Base-by-base conservation (phyloP, 2,797 vertebrate genomes). In the Calcarius lapponicus region DNA sequence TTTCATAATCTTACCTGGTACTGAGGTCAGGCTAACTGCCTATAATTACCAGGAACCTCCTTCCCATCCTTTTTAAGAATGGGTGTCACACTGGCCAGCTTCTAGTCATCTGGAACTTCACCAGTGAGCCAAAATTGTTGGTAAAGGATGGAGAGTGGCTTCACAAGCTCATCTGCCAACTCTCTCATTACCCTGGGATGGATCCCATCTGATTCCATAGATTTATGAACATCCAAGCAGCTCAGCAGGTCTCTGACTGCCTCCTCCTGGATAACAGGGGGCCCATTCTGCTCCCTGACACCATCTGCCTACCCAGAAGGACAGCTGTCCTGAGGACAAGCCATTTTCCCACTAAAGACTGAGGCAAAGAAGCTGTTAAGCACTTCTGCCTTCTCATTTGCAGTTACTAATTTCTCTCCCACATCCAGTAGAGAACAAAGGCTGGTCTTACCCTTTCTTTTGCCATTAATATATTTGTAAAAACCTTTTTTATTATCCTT, bases 161-260 rank as follows among this genome's bases (percentile, higher is more conserved):
- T 51, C 1, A 1, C 34, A 31, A 51, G 10, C 9, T 40, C 36
- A 53, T 70, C 67, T 40, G 21, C 16, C 36, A 51, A 21, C 29
- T 53, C 21, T 13, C 9, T 53, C 36, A 53, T 53, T 12, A 32
- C 28, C 29, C 29, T 70, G 34, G 5, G 21, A 40, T 32, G 29
- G 21, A 40, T 51, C 28, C 48, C 21, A 40, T 70, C 48, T 32
- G 36, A 5, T 4, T 11, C 28, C 48, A 53, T 10, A 25, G 48
- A 18, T 53, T 53, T 40, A 3, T 40, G 28, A 24, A 51, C 1
- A 32, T 31, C 20, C 28, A 51, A 31, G 28, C 1, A 2, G 1
- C 4, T 53, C 21, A 40, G 31, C 11, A 29, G 19, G 2, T 67
- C 26, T 67, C 47, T 53, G 48, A 51, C 47, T 38, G 16, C 21